Evolutionary conservation across 1,140 invertebrate species (phyloP).

Genomic region (Temnothorax curvispinosus): DNA sequence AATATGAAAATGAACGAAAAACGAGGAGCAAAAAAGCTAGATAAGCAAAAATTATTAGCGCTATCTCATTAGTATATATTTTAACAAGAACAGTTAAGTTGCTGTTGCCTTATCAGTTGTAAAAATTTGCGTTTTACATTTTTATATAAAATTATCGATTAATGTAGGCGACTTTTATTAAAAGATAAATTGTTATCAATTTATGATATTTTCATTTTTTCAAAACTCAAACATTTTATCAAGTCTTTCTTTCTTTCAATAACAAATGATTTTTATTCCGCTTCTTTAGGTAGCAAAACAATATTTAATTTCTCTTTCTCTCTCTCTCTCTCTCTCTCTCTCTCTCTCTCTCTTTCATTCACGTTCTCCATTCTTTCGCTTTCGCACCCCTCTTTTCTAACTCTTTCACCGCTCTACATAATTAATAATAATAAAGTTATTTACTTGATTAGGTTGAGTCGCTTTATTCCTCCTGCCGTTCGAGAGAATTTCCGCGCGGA

Average conservation of each 20-base stretch:
- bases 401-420: neutral
- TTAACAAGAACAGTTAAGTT: neutral
- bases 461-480: constrained; percentile 82
- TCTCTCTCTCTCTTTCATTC: too few relatives aligned
- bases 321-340: too few relatives aligned
- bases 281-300: neutral
- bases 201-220: neutral
- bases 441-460: constrained; percentile 76
- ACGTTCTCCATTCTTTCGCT: neutral
- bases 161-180: neutral
- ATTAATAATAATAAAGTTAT: constrained; percentile 29
- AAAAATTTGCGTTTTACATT: neutral
- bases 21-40: neutral
- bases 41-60: neutral
- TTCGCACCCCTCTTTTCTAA: neutral
- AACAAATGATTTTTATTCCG: too few relatives aligned
- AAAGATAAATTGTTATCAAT: neutral
- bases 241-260: neutral
- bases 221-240: neutral
- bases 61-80: neutral
- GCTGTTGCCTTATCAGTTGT: neutral
- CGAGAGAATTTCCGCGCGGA: constrained; percentile 90
- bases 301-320: neutral
- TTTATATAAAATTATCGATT: neutral
- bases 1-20: neutral